These are phyloP conservation scores for Drosophila kokeensis DNA, from an alignment of 2,888 invertebrate species.

Conservation along the genomic window DNA sequence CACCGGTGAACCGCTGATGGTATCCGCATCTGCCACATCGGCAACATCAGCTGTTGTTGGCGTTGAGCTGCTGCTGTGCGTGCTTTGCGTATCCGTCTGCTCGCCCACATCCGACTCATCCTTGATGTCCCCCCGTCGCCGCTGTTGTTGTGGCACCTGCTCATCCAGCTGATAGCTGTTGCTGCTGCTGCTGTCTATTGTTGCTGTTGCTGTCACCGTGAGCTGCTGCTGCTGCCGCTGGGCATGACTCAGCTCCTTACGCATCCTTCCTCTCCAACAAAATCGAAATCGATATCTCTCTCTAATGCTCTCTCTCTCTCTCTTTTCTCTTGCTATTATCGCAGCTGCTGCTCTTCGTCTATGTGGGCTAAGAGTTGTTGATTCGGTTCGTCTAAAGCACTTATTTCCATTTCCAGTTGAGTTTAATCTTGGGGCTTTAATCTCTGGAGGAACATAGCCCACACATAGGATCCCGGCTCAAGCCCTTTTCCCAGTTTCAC, in stretches of 20 bases:
- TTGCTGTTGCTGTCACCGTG: slow-evolving; percentile 74
- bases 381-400: slow-evolving; percentile 53
- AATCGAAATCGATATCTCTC: background rate
- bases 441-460: slow-evolving; percentile 44
- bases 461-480: slow-evolving; percentile 27
- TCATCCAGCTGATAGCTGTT: slow-evolving; percentile 82
- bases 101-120: slow-evolving; percentile 68
- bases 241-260: slow-evolving; percentile 53
- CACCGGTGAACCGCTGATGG: slow-evolving; percentile 63
- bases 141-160: slow-evolving; percentile 35
- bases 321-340: background rate
- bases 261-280: slow-evolving; percentile 47
- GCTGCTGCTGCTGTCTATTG: slow-evolving; percentile 65
- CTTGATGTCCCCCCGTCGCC: slow-evolving; percentile 16
- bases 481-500: background rate
- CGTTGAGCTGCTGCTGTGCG: slow-evolving; percentile 79
- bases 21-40: slow-evolving; percentile 65
- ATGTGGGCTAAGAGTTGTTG: slow-evolving; percentile 41
- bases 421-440: slow-evolving; percentile 15
- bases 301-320: background rate
- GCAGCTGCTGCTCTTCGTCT: slow-evolving; percentile 30
- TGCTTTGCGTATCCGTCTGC: slow-evolving; percentile 71
- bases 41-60: slow-evolving; percentile 83
- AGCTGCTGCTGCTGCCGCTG: slow-evolving; percentile 53
- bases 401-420: slow-evolving; percentile 64